A percentile compares a stretch with the other conserved stretches of the same genome.
Conservation (phyloP, 2,797 vertebrate genomes). For the Loris lydekkerianus region DNA sequence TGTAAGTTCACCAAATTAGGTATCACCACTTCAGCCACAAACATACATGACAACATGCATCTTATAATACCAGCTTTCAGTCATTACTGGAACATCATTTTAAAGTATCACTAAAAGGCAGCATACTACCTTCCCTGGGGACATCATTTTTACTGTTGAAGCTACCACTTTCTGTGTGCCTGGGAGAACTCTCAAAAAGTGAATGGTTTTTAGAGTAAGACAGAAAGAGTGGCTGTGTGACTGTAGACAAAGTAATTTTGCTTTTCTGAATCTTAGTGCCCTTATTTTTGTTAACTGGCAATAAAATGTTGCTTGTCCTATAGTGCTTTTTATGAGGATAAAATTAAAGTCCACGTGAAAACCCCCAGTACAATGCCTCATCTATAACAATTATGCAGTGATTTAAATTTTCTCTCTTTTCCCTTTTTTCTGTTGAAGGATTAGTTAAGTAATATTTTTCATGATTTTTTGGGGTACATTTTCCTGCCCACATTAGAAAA, state of each 20-base stretch:
- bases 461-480: background rate
- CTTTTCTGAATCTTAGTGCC: background rate
- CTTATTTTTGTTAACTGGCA: background rate
- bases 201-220: background rate
- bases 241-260: background rate
- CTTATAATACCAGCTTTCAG: background rate
- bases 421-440: background rate
- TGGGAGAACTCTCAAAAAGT: background rate
- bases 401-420: background rate
- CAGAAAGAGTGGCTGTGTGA: background rate
- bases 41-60: background rate
- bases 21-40: background rate
- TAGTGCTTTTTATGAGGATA: background rate
- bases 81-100: background rate
- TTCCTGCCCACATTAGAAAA: background rate
- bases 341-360: background rate
- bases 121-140: fast-evolving
- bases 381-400: background rate
- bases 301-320: background rate
- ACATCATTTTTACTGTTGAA: background rate
- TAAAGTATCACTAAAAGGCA: background rate
- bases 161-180: fast-evolving
- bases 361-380: background rate
- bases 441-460: background rate
- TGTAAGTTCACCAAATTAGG: background rate